Evolutionary conservation across 2,113 vertebrate genomes (phyloP).

Genomic region (Athene cunicularia): DNA sequence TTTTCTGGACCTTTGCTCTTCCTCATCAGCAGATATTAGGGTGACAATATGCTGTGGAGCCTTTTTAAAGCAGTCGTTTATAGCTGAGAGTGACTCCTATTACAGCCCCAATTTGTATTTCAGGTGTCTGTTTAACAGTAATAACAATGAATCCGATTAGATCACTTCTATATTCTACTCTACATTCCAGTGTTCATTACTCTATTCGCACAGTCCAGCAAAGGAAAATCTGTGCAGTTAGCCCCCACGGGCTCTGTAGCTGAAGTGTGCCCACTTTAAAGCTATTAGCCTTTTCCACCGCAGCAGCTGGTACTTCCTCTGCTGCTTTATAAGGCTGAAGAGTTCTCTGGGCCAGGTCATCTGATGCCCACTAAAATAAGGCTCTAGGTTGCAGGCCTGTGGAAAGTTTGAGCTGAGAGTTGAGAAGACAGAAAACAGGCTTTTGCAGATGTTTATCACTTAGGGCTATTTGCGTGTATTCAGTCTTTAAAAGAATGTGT

Average conservation of each 20-base stretch:
- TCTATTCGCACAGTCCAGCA: accelerated
- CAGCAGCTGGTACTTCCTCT: not conserved
- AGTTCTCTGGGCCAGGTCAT: not conserved
- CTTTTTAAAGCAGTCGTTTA: not conserved
- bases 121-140: not conserved
- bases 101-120: not conserved
- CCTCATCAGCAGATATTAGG: not conserved
- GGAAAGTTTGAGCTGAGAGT: not conserved
- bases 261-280: not conserved
- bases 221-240: accelerated
- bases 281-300: not conserved
- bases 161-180: accelerated
- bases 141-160: not conserved
- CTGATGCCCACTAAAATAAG: not conserved
- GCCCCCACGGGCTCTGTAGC: not conserved
- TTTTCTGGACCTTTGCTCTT: not conserved
- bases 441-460: not conserved
- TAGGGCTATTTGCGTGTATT: not conserved
- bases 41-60: accelerated
- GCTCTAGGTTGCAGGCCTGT: not conserved
- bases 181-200: accelerated
- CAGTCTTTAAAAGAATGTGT: not conserved
- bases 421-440: not conserved
- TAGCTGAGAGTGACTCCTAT: not conserved
- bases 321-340: not conserved